Conservation (phyloP, 2,888 invertebrate genomes). For the Leptinotarsa haldemani region DNA sequence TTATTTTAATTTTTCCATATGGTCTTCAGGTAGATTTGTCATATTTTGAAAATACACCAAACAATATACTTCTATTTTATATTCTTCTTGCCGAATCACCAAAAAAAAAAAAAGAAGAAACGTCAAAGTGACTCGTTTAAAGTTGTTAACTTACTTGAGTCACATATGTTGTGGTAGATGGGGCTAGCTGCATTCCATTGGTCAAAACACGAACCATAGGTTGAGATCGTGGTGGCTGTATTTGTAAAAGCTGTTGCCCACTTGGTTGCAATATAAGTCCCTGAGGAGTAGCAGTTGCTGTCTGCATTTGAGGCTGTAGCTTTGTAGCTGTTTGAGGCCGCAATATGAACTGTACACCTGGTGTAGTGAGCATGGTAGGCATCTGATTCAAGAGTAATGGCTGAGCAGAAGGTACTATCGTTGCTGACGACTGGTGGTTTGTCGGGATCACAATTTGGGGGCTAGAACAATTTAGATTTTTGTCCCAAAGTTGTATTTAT, state of each 20-base stretch:
- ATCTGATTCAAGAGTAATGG: conserved; percentile 64
- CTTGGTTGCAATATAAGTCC: conserved; percentile 63
- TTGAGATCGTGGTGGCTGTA: conserved; percentile 58
- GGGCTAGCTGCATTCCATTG: conserved; percentile 66
- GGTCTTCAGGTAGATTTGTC: too few species aligned
- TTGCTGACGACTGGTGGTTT: conserved; percentile 58
- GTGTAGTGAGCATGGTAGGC: conserved; percentile 66
- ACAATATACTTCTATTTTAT: too few species aligned
- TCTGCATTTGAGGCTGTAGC: conserved; percentile 59
- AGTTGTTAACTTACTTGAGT: conserved; percentile 51
- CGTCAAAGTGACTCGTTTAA: not conserved
- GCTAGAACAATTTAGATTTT: conserved; percentile 49
- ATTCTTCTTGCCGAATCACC: too few species aligned
- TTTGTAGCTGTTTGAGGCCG: conserved; percentile 72
- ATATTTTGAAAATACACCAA: too few species aligned
- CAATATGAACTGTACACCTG: conserved; percentile 78
- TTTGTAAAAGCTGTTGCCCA: conserved; percentile 61
- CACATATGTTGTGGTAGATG: conserved; percentile 63
- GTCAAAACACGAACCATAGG: conserved; percentile 71
- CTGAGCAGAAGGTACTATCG: conserved; percentile 64
- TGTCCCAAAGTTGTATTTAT: not conserved
- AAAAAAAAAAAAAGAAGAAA: too few species aligned
- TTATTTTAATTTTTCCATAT: too few species aligned
- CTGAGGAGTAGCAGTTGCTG: conserved; percentile 60
- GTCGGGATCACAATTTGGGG: conserved; percentile 64